Evolutionary conservation across 2,888 invertebrate species (phyloP).

Genomic region (Agonopterix subpropinquella): DNA sequence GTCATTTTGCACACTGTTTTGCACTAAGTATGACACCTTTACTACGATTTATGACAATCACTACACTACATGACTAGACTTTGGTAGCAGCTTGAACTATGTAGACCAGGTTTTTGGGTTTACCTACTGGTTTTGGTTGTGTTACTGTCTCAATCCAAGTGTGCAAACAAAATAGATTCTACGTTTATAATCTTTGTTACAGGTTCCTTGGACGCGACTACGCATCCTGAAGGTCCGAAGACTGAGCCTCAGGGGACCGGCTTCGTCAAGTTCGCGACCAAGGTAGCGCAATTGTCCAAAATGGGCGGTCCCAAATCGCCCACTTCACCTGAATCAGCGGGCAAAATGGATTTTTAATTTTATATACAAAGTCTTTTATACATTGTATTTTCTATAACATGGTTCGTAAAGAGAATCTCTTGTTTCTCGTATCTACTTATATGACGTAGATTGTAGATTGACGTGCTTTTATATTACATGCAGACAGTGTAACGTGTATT

Average conservation of each 20-base stretch:
- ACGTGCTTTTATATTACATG: not conserved
- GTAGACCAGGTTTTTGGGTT: too few relatives aligned
- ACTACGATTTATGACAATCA: too few relatives aligned
- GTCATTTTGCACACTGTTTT: too few relatives aligned
- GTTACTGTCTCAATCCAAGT: too few relatives aligned
- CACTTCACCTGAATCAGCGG: slow-evolving; percentile 44
- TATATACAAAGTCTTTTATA: too few relatives aligned
- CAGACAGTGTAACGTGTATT: not conserved
- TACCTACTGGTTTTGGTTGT: too few relatives aligned
- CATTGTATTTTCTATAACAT: too few relatives aligned
- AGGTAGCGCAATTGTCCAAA: slow-evolving; percentile 59
- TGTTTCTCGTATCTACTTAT: not conserved
- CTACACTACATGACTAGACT: too few relatives aligned
- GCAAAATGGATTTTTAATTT: slow-evolving; percentile 55
- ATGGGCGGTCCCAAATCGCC: slow-evolving; percentile 54
- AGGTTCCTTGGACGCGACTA: slow-evolving; percentile 62
- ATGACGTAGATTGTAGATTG: not conserved
- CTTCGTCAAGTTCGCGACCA: slow-evolving; percentile 62
- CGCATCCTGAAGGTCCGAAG: slow-evolving; percentile 52
- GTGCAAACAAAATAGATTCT: too few relatives aligned
- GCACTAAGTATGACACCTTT: too few relatives aligned
- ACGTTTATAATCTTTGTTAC: slow-evolving; percentile 1
- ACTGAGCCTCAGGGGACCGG: slow-evolving; percentile 56
- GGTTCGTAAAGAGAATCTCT: not conserved
- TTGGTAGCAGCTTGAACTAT: too few relatives aligned